Base-by-base conservation (phyloP, 2,113 vertebrate species). In the Corapipo altera region DNA sequence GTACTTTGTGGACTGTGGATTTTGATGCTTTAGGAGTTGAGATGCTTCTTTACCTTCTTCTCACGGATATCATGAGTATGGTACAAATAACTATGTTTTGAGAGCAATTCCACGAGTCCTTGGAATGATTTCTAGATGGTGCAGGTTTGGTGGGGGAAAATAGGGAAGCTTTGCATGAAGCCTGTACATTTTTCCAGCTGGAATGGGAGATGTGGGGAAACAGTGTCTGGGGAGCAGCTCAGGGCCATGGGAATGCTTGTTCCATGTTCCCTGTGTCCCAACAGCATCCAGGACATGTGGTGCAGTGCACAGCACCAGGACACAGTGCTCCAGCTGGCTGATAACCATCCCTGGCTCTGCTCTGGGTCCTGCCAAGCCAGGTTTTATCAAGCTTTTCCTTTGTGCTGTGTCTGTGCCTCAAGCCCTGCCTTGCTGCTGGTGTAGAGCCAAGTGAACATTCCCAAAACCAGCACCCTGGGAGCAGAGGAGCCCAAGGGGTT, bases 51-150 rank as follows among this genome's bases (percentile, higher is more conserved):
- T 72, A 9, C 43, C 22, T 80, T 17, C 16, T 62, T 26, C 28
- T 51, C 2, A 5, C 0, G 3, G 44, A 7, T 8, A 30, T 18
- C 9, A 6, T 0, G 0, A 57, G 9, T 15, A 3, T 11, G 23
- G 39, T 14, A 55, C 35, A 62, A 65, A n/a, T 39, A 59, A 12
- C 48, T 20, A 2, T 17, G 15, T 16, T 32, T n/a, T 9, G 75
- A 61, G 46, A 76, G 33, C n/a, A 37, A 2, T 61, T 52, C 84
- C 33, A 3, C 0, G 1, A 41, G 35, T 22, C 32, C 91, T 57
- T 54, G 70, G 30, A n/a, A 15, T 3, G 30, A 24, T 35, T 77
- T 55, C 43, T 87, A 22, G 35, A 20, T 11, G 41, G 7, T 11
- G 52, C 2, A 14, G 39, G 35, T 78, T 86, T 33, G 54, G 58